A percentile compares a stretch with the other conserved stretches of the same genome.
phyloP scores from a whole-genome alignment of 2,113 vertebrate species.

The Etia nguti region DNA sequence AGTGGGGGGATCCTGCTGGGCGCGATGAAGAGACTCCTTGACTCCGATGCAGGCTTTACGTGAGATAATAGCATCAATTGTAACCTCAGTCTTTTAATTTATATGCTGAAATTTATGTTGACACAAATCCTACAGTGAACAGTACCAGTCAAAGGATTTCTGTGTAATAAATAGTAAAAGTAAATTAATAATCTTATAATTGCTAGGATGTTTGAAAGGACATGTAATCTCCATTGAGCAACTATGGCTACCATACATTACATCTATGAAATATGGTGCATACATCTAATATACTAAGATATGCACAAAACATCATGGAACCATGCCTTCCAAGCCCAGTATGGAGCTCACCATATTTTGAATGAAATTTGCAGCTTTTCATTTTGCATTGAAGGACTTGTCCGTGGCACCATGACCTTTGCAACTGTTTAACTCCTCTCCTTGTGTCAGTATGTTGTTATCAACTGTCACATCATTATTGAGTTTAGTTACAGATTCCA shows the following conservation, averaged over 20 bases:
- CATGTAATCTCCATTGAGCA: background rate
- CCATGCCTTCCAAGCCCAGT: background rate
- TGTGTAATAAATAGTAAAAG: background rate
- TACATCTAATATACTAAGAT: background rate
- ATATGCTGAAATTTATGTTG: background rate
- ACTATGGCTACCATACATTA: background rate
- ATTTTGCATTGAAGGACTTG: background rate
- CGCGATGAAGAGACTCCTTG: constrained; percentile 26
- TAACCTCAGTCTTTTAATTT: background rate
- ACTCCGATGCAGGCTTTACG: constrained; percentile 2
- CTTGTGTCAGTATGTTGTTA: background rate
- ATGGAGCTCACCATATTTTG: background rate
- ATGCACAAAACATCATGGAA: background rate
- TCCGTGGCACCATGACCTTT: background rate
- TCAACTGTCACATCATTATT: background rate
- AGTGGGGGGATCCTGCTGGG: constrained; percentile 43
- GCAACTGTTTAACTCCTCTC: background rate
- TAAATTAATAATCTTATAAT: background rate
- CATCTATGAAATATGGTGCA: background rate
- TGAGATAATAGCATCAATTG: background rate
- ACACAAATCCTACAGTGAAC: background rate
- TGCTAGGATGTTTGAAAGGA: background rate
- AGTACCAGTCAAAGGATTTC: background rate
- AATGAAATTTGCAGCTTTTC: background rate
- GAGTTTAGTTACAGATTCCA: background rate